phyloP scores from a whole-genome alignment of 2,113 vertebrate species.

The Ovibos moschatus region DNA sequence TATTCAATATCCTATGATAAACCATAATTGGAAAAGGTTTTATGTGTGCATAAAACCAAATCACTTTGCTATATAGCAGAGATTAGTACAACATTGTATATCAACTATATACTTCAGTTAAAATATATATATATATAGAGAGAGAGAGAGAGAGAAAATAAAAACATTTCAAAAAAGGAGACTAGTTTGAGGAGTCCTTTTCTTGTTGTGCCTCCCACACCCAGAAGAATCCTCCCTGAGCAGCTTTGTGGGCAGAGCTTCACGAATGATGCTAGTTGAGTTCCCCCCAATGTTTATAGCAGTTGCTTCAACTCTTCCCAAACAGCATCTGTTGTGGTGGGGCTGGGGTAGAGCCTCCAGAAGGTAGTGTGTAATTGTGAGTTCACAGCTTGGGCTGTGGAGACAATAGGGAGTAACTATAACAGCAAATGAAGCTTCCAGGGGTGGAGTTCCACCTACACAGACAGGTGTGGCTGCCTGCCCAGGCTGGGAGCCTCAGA shows the following conservation, averaged over 20 bases:
- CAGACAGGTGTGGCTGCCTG: background rate
- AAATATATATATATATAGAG: background rate
- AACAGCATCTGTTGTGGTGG: background rate
- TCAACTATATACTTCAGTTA: background rate
- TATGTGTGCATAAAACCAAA: background rate
- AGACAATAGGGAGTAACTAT: background rate
- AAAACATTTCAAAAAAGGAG: background rate
- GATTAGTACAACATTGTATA: background rate
- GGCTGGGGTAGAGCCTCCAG: slow-evolving; percentile 3
- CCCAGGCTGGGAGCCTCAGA: background rate
- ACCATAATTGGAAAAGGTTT: background rate
- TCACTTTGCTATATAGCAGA: background rate
- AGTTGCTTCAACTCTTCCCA: slow-evolving; percentile 18
- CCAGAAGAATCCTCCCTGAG: background rate
- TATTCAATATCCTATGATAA: background rate
- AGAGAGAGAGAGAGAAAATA: background rate
- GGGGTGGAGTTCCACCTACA: background rate
- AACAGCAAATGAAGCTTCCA: background rate
- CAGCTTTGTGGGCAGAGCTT: background rate
- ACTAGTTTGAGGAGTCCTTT: background rate
- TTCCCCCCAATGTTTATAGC: slow-evolving; percentile 18
- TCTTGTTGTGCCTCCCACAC: background rate
- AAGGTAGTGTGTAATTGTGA: background rate
- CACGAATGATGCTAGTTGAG: background rate
- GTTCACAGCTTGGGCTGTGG: slow-evolving; percentile 20